phyloP scores from a whole-genome alignment of 1,140 invertebrate genomes.

The Magallana ariakensis region DNA sequence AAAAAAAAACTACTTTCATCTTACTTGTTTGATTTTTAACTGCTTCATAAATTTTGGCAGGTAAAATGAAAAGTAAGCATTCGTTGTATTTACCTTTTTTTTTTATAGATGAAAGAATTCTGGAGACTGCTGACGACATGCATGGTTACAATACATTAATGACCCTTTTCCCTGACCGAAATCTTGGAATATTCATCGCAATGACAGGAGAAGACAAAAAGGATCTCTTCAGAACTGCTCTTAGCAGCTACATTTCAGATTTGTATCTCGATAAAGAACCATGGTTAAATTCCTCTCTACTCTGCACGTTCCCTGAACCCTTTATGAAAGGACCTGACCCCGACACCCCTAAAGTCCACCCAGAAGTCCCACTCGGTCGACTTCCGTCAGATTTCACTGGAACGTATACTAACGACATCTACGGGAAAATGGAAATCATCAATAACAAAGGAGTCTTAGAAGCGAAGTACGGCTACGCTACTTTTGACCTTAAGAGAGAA shows the following conservation, averaged over 20 bases:
- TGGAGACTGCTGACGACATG: conserved; percentile 59
- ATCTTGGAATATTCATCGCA: conserved; percentile 64
- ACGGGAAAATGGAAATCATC: background rate
- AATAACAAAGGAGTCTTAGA: background rate
- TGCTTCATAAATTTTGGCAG: too few relatives aligned
- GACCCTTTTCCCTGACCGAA: conserved; percentile 57
- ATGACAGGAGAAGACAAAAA: conserved; percentile 61
- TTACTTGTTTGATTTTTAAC: too few relatives aligned
- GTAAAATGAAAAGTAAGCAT: too few relatives aligned
- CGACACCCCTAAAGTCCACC: background rate
- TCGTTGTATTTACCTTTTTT: background rate
- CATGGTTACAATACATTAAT: conserved; percentile 61
- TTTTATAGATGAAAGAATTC: conserved; percentile 57
- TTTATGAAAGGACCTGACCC: conserved; percentile 18
- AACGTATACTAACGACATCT: conserved; percentile 29
- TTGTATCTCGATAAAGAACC: conserved; percentile 51
- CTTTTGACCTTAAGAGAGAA: conserved; percentile 13
- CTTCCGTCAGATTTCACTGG: background rate
- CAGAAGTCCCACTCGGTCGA: background rate
- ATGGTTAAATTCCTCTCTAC: conserved; percentile 62
- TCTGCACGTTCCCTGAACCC: conserved; percentile 63
- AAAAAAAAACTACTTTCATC: too few relatives aligned
- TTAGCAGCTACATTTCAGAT: conserved; percentile 63
- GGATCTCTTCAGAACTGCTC: conserved; percentile 51
- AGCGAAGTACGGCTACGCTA: conserved; percentile 29